A percentile compares a stretch with the other conserved stretches of the same genome.
Conservation (phyloP, 2,888 invertebrate genomes). For the Glaucopsyche alexis region DNA sequence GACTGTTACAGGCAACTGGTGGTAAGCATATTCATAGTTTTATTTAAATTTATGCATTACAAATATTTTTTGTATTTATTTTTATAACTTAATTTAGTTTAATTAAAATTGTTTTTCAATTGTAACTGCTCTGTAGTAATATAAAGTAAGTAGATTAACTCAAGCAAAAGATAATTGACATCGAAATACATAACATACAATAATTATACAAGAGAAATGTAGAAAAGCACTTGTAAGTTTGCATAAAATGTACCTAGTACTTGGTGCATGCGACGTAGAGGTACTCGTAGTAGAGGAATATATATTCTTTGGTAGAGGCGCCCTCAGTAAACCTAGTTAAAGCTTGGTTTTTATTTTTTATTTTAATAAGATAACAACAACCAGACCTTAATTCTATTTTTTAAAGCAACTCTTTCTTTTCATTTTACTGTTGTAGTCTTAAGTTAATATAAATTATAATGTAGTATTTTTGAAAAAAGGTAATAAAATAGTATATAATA, state of each 20-base stretch:
- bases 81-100: background rate
- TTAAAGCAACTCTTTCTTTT: too few species aligned
- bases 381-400: too few species aligned
- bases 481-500: too few species aligned
- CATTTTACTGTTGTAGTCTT: too few species aligned
- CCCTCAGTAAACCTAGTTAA: background rate
- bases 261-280: background rate
- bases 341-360: background rate
- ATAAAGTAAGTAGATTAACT: too few species aligned
- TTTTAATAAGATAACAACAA: too few species aligned
- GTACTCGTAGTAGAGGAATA: constrained; percentile 8
- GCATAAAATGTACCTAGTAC: background rate
- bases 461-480: too few species aligned
- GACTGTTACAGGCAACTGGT: constrained; percentile 68
- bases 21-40: constrained; percentile 56
- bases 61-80: constrained; percentile 1
- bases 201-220: background rate
- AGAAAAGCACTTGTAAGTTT: constrained; percentile 7
- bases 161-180: background rate
- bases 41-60: constrained; percentile 13
- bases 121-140: background rate
- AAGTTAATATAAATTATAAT: too few species aligned
- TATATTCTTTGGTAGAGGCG: too few species aligned
- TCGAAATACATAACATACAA: background rate
- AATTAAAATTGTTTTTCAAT: background rate